phyloP scores from a whole-genome alignment of 2,113 vertebrate species.

The Pelodiscus sinensis region DNA sequence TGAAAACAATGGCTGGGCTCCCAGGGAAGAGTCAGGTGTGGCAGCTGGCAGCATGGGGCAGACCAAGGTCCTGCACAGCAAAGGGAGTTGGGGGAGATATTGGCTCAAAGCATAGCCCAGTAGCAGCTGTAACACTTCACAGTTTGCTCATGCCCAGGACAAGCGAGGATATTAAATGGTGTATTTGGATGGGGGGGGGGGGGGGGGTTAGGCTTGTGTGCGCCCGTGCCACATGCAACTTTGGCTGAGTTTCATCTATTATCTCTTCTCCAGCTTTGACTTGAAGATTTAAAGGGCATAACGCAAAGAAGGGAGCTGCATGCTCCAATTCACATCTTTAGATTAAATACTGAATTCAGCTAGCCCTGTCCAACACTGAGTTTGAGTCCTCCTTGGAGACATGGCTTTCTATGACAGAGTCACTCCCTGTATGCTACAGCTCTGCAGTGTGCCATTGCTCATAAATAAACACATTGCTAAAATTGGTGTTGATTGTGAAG shows the following conservation, averaged over 20 bases:
- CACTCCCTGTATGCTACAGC: neutral
- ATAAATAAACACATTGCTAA: neutral
- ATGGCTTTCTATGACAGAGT: neutral
- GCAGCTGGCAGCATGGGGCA: too few relatives aligned
- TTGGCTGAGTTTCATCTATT: neutral
- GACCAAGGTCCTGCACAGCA: too few relatives aligned
- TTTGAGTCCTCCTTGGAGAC: neutral
- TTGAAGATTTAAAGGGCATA: neutral
- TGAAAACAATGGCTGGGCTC: too few relatives aligned
- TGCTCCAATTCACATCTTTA: neutral
- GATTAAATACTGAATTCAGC: neutral
- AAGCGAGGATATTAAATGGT: too few relatives aligned
- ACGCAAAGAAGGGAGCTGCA: neutral
- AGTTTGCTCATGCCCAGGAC: too few relatives aligned
- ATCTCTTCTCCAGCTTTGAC: neutral
- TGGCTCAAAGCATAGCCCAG: too few relatives aligned
- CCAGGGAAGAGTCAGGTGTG: too few relatives aligned
- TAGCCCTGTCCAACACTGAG: neutral
- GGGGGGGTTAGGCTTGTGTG: too few relatives aligned
- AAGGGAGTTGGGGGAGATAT: too few relatives aligned
- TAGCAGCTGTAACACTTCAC: too few relatives aligned
- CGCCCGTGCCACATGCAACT: neutral
- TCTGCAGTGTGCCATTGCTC: neutral
- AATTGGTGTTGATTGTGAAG: neutral
- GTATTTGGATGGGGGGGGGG: too few relatives aligned